Base-by-base conservation (phyloP, 2,888 invertebrate species). In the Nebria brevicollis region DNA sequence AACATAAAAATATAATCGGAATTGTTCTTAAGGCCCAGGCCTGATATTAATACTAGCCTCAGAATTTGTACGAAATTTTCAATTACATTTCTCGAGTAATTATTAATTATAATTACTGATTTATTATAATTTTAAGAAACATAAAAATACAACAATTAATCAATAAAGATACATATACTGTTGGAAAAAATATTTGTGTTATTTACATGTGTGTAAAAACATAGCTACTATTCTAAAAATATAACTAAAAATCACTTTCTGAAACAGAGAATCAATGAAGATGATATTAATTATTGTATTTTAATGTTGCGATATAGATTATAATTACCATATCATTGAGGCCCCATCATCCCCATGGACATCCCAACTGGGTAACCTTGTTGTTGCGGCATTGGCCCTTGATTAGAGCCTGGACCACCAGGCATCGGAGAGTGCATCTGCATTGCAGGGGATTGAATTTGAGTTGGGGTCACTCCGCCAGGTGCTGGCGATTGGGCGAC, bases 61-160 rank as follows among this genome's bases (percentile, higher is more conserved):
- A 96, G 95, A 81, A 97, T 94, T 89, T 97, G 95, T 85, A 98
- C 94, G 87, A 97, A 96, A 89, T 98, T 97, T 86, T 97, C 96
- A 82, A 98, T 92, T 81, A 98, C 96, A 84, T 95, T 34, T 34
- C 34, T 34, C 54, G 2, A 54, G 54, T 54, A 54, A 64, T 7
- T 26, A 11, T 54, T 75, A 66, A 26, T 75, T 65, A 73, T 73
- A 15, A 43, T 43, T 73, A 34, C 54, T 54, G 34, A 11, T 54
- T 25, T 20, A n/a, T 75, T 26, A 65, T 75, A 75, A 75, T 65
- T 13, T 26, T 75, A 75, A 20, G 65, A 66, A 66, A 75, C 65
- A 65, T 75, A 75, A 66, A 41, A 75, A 75, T 66, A 75, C 75
- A 75, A 65, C 54, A 75, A 75, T 42, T 64, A 54, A 54, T 54